These are phyloP conservation scores for Operophtera brumata DNA, from an alignment of 2,888 invertebrate genomes.

Conservation along the genomic window DNA sequence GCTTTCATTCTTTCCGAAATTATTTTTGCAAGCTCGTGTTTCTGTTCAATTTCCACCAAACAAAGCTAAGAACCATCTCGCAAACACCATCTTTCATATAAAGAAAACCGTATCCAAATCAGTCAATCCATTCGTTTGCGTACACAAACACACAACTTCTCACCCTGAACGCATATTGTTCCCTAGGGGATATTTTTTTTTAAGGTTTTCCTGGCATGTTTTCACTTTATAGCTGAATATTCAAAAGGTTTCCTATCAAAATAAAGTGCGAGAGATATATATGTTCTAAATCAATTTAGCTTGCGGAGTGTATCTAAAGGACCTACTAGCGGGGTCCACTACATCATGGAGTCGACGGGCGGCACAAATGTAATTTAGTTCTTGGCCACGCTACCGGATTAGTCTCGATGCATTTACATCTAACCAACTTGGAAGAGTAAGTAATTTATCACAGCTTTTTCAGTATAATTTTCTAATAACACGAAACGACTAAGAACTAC, in stretches of 20 bases:
- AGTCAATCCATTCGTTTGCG: no score
- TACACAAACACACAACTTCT: no score
- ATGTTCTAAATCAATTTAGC: conserved; percentile 4
- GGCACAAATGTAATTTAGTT: conserved; percentile 69
- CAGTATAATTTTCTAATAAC: background rate
- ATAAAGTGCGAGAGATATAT: background rate
- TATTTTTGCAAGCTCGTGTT: no score
- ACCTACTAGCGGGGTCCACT: conserved; percentile 39
- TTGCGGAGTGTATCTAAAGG: conserved; percentile 27
- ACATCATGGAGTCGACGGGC: conserved; percentile 60
- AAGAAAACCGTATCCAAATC: no score
- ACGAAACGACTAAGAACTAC: background rate
- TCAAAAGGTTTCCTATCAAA: no score
- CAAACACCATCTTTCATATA: no score
- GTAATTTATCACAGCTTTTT: conserved; percentile 3
- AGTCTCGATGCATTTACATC: conserved; percentile 36
- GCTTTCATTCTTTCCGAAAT: no score
- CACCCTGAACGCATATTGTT: no score
- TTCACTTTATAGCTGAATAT: background rate
- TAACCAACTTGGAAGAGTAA: conserved; percentile 6
- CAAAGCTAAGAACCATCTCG: no score
- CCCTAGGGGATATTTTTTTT: no score
- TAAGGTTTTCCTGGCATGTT: background rate
- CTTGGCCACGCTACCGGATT: conserved; percentile 43
- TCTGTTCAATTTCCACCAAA: no score